phyloP scores from a whole-genome alignment of 2,797 vertebrate genomes.

The Thalassophryne amazonica region DNA sequence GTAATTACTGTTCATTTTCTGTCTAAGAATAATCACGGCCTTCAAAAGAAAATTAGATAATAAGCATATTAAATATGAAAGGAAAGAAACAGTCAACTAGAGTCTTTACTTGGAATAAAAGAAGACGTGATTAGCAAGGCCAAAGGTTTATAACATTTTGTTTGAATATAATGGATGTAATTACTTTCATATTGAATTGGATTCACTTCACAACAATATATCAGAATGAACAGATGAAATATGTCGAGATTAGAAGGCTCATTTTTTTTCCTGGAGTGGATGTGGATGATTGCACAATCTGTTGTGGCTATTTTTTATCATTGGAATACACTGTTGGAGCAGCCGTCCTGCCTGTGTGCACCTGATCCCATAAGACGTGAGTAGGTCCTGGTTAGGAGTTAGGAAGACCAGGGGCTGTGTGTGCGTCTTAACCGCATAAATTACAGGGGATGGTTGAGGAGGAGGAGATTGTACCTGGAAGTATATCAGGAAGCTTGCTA shows the following conservation, averaged over 20 bases:
- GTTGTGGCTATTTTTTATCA: slow-evolving; percentile 38
- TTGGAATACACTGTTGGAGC: too few species aligned
- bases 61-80: slow-evolving; percentile 79
- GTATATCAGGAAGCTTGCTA: too few species aligned
- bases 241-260: slow-evolving; percentile 62
- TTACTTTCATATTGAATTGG: slow-evolving; percentile 75
- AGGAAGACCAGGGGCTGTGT: too few species aligned
- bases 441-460: too few species aligned
- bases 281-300: slow-evolving; percentile 38
- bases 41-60: slow-evolving; percentile 80
- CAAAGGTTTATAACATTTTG: slow-evolving; percentile 80
- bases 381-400: too few species aligned
- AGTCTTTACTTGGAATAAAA: slow-evolving; percentile 74
- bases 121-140: slow-evolving; percentile 76
- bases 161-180: slow-evolving; percentile 81
- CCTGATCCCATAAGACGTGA: too few species aligned
- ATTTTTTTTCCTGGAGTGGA: slow-evolving; percentile 43
- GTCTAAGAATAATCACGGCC: slow-evolving; percentile 72
- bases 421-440: too few species aligned
- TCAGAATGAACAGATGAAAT: slow-evolving; percentile 75
- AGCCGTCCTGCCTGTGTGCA: too few species aligned
- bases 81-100: slow-evolving; percentile 68
- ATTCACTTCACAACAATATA: slow-evolving; percentile 74
- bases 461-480: too few species aligned
- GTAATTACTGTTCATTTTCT: slow-evolving; percentile 82